Base-by-base conservation (phyloP, 2,888 invertebrate species). In the Gryllus longicercus region DNA sequence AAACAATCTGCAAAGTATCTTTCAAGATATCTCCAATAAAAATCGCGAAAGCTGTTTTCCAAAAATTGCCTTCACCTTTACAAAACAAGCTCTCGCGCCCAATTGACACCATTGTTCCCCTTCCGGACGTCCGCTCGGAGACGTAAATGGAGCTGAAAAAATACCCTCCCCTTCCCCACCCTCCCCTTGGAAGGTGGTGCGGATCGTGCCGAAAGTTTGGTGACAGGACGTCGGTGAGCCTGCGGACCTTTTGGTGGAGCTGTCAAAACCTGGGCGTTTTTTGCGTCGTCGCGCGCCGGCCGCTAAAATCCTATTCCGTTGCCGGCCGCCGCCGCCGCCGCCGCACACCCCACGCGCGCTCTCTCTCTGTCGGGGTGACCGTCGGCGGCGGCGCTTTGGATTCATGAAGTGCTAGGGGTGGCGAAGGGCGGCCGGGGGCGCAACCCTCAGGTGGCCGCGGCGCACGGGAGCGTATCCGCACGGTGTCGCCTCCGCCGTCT, bases 261-360 rank as follows among this genome's bases (percentile, higher is more conserved):
- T 63, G 63, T 63, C 63, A 63, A 63, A 63, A 63, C 63, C 16
- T 63, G 63, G 63, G 63, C 16, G 63, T 63, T 63, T 63, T 63
- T 63, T 63, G 14, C n/a, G 14, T 63, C 63, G 63, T 63, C 63
- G n/a, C 63, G n/a, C 63, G 5, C 1, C n/a, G 3, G 25, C 25
- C 38, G 38, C 38, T 38, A 38, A 38, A 38, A 38, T 38, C 38
- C 38, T 10, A 38, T 38, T 38, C 38, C 38, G 38, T 38, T 38
- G 38, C 38, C 38, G 38, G 38, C 25, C 25, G 25, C 25, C 25
- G 1, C 21, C 21, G 1, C 21, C 21, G 21, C 21, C 21, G 21
- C 21, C 21, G 21, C 63, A 63, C 63, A 8, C 63, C 63, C 3
- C n/a, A 4, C 63, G 38, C 38, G 38, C 38, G 8, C 8, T 8